Evolutionary conservation across 2,113 vertebrate genomes (phyloP).

Genomic region (Elephas maximus): DNA sequence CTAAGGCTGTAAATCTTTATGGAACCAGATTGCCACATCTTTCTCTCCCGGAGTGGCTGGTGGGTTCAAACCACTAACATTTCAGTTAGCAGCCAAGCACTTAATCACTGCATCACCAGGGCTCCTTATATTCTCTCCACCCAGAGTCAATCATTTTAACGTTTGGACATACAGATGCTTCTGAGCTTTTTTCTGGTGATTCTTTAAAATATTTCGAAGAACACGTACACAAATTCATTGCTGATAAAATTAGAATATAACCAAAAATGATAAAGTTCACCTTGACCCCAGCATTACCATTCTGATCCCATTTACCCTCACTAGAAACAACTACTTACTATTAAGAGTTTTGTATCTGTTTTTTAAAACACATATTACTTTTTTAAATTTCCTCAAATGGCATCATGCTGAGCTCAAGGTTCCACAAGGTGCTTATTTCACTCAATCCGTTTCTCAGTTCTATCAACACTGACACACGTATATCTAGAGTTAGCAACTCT

Average conservation of each 20-base stretch:
- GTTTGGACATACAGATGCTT: background rate
- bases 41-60: no score
- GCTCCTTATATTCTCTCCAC: background rate
- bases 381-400: background rate
- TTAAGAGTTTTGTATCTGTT: background rate
- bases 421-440: background rate
- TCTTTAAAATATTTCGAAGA: background rate
- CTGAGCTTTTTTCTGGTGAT: background rate
- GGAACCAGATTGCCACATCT: no score
- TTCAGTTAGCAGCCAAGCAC: no score
- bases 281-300: background rate
- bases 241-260: background rate
- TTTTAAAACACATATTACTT: background rate
- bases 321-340: background rate
- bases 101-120: no score
- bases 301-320: background rate
- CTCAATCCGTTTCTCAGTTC: background rate
- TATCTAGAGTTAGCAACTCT: background rate
- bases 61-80: no score
- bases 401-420: background rate
- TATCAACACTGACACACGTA: background rate
- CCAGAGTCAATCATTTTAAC: background rate
- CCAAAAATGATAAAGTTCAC: background rate
- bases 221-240: background rate
- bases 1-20: no score